Base-by-base conservation (phyloP, 2,113 vertebrate species). In the Phocoena sinus region DNA sequence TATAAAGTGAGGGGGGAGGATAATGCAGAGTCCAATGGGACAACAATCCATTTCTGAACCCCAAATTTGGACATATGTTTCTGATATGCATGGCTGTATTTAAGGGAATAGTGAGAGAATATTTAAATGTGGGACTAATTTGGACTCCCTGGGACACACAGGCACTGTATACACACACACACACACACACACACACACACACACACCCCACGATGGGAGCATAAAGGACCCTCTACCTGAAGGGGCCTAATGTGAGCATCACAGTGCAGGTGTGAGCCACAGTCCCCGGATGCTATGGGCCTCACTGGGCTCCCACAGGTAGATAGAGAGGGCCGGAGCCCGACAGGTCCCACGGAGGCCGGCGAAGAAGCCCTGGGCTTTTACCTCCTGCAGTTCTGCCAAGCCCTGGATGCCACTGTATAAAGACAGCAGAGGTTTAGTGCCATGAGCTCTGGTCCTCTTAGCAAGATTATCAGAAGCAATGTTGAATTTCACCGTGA, bases 321-420 rank as follows among this genome's bases (percentile, higher is more conserved):
- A 21, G 67, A 6, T 4, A 13, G 50, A 53, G 36, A 4, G 44
- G 41, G 26, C 68, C 8, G 50, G 41, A 76, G 31, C 60, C 5
- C 0, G 13, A 2, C 1, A 11, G 26, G 13, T 2, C 26, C 82
- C 8, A 5, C 0, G 6, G 26, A 5, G 41, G 70, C 79, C 63
- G 2, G 0, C 2, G 0, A 2, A 6, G 28, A 15, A 10, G 21
- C 80, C 36, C 38, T 41, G 25, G 50, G 38, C 20, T 44, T 20
- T 38, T 20, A 28, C 58, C 17, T 62, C 38, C 38, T 60, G n/a
- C 38, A 1, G 18, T 21, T 81, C 60, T 15, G 60, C 62, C 28
- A 7, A 38, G 70, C 50, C 44, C 33, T 2, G 0, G 79, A 25
- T 17, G 68, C 53, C 4, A 0, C n/a, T 3, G 0, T 2, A 1